phyloP scores from a whole-genome alignment of 1,140 invertebrate genomes.

The Glossosoma conforme region DNA sequence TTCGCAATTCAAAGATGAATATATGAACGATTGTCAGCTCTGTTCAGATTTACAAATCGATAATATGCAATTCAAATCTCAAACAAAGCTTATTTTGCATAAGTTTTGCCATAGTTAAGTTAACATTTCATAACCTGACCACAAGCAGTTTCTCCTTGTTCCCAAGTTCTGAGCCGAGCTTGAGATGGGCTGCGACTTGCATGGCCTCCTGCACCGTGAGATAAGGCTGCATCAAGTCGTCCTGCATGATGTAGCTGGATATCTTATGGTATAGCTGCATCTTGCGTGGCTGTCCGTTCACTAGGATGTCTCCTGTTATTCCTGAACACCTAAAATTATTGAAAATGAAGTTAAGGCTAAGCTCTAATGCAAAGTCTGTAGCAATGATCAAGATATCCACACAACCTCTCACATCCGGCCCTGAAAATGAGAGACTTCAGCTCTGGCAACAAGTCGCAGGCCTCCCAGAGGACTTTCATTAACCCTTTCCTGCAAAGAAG shows the following conservation, averaged over 20 bases:
- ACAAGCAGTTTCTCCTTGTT: conserved; percentile 42
- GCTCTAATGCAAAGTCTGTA: not conserved
- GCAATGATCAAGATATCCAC: too few species aligned
- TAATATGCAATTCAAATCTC: too few species aligned
- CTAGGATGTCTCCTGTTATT: conserved; percentile 61
- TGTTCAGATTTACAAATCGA: too few species aligned
- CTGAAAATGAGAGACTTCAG: too few species aligned
- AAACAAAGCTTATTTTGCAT: too few species aligned
- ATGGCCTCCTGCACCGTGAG: conserved; percentile 81
- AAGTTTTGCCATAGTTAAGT: too few species aligned
- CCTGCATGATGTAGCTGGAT: conserved; percentile 89
- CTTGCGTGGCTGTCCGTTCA: conserved; percentile 72
- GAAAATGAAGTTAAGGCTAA: not conserved
- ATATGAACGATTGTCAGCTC: too few species aligned
- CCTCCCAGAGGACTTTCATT: too few species aligned
- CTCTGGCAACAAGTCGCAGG: too few species aligned
- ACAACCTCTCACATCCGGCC: too few species aligned
- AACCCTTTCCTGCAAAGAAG: too few species aligned
- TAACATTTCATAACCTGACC: conserved; percentile 35
- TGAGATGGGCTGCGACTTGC: conserved; percentile 77
- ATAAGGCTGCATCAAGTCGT: conserved; percentile 73
- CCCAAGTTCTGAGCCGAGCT: conserved; percentile 58
- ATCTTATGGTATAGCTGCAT: conserved; percentile 72
- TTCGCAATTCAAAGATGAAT: too few species aligned
- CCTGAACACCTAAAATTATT: conserved; percentile 50